phyloP scores from a whole-genome alignment of 2,888 invertebrate genomes.

The Resseliella maxima region DNA sequence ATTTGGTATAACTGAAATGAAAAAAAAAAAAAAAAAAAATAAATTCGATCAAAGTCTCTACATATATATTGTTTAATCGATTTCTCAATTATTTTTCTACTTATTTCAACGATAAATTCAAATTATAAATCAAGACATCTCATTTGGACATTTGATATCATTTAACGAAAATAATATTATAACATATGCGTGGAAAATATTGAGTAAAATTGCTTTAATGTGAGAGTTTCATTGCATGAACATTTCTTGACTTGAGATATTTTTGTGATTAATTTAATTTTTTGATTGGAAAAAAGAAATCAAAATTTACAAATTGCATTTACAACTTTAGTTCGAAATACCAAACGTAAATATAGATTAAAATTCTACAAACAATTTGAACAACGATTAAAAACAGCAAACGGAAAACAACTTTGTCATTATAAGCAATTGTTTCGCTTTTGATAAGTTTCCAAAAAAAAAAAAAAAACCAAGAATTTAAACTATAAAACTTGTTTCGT shows the following conservation, averaged over 20 bases:
- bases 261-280: slow-evolving; percentile 9
- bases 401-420: background rate
- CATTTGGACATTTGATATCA: background rate
- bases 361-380: background rate
- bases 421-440: slow-evolving; percentile 17
- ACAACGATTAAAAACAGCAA: background rate
- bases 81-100: background rate
- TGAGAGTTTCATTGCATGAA: background rate
- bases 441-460: background rate
- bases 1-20: background rate
- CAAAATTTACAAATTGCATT: background rate
- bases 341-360: background rate
- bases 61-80: slow-evolving; percentile 2
- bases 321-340: background rate
- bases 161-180: background rate
- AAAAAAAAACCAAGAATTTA: background rate
- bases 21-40: background rate
- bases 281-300: background rate
- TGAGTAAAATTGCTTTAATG: background rate
- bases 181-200: background rate
- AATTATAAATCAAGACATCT: background rate
- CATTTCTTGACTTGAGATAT: background rate
- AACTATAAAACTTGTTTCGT: slow-evolving; percentile 7
- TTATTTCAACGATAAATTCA: background rate
- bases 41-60: background rate